These are phyloP conservation scores for Poliocrania exsul DNA, from an alignment of 2,797 vertebrate genomes.

Conservation along the genomic window DNA sequence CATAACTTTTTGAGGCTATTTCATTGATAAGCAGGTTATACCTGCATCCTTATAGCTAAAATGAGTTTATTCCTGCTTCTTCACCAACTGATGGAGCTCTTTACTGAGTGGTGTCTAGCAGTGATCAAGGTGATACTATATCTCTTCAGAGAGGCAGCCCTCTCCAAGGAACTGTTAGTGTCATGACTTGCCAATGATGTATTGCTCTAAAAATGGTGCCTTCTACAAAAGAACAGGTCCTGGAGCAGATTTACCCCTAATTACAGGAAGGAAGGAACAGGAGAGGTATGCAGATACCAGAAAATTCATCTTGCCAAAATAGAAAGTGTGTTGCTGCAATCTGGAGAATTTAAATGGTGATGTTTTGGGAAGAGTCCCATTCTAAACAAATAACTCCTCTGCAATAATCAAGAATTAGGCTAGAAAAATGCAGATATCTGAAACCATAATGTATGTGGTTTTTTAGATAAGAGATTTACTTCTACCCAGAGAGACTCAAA, in stretches of 20 bases:
- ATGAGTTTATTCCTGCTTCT: not conserved
- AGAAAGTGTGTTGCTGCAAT: constrained; percentile 57
- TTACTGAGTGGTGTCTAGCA: not conserved
- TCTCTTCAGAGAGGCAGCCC: constrained; percentile 1
- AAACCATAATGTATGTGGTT: constrained; percentile 42
- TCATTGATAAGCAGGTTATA: not conserved
- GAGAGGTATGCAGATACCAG: constrained; percentile 67
- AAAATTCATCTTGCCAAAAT: constrained; percentile 73
- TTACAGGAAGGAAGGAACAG: constrained; percentile 79
- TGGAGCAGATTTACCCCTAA: constrained; percentile 73
- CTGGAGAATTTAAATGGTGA: constrained; percentile 40
- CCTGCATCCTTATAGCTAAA: not conserved
- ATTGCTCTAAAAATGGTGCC: constrained; percentile 69
- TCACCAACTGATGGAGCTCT: constrained; percentile 55
- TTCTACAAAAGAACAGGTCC: constrained; percentile 68
- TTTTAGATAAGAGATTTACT: constrained; percentile 44
- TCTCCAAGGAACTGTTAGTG: constrained; percentile 41
- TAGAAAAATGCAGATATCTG: constrained; percentile 39
- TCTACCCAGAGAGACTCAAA: constrained; percentile 36
- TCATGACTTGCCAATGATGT: constrained; percentile 73
- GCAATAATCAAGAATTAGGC: not conserved
- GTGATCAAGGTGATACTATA: constrained; percentile 25
- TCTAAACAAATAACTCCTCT: constrained; percentile 28
- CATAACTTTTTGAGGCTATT: not conserved
- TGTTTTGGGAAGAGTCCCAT: constrained; percentile 15